Evolutionary conservation across 1,140 invertebrate genomes (phyloP).

Genomic region (Microvelia longipes): DNA sequence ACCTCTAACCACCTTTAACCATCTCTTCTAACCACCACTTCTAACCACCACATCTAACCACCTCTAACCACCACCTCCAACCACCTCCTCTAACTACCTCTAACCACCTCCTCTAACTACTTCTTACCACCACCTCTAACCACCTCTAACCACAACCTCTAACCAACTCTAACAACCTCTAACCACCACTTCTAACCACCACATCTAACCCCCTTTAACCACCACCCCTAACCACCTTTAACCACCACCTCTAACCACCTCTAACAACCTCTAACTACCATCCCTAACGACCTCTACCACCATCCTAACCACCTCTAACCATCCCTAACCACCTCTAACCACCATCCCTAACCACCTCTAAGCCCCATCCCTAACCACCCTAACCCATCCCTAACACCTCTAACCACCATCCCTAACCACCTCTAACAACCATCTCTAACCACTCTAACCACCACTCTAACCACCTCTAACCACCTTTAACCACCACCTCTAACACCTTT

Average conservation of each 20-base stretch:
- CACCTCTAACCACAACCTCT: not conserved
- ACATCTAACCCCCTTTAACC: not conserved
- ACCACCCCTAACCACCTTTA: not conserved
- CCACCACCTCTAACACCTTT: too few relatives aligned
- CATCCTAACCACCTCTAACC: not conserved
- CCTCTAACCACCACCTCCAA: not conserved
- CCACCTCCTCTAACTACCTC: not conserved
- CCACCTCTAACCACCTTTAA: too few relatives aligned
- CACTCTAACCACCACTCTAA: too few relatives aligned
- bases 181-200: not conserved
- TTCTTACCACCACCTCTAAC: not conserved
- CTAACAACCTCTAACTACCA: not conserved
- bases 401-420: not conserved
- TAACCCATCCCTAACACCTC: not conserved
- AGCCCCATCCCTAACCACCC: not conserved
- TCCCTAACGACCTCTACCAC: not conserved
- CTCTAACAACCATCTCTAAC: too few relatives aligned
- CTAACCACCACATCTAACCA: not conserved
- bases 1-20: not conserved
- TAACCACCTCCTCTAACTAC: not conserved
- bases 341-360: not conserved
- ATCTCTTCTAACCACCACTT: not conserved
- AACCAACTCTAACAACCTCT: not conserved
- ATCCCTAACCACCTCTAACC: not conserved
- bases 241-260: not conserved